These are phyloP conservation scores for Pangasius sanitwongsei DNA, from an alignment of 2,797 vertebrate species.

Conservation along the genomic window DNA sequence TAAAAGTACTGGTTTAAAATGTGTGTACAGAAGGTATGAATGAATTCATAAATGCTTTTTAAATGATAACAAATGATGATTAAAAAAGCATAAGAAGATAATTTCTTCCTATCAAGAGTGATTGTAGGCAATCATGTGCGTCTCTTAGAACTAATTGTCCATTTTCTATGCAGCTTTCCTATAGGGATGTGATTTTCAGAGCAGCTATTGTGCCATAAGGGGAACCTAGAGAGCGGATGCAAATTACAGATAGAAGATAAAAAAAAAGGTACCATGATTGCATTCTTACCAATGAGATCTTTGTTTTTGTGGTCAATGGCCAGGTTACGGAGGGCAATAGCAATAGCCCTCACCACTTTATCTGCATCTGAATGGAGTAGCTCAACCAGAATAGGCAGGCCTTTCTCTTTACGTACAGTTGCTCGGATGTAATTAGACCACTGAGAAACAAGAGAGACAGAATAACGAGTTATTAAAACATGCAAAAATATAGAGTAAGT, in stretches of 20 bases:
- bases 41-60: not conserved
- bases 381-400: conserved; percentile 92
- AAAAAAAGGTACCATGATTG: not conserved
- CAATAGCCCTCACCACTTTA: conserved; percentile 95
- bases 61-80: not conserved
- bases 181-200: not conserved
- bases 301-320: conserved; percentile 97
- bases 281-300: conserved; percentile 88
- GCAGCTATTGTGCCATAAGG: too few species aligned
- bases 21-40: not conserved
- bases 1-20: not conserved
- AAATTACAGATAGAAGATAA: not conserved
- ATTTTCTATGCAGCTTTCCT: not conserved
- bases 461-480: conserved; percentile 32
- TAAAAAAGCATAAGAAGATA: not conserved
- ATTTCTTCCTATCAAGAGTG: not conserved
- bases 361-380: conserved; percentile 93
- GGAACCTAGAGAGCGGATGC: not conserved
- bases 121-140: not conserved
- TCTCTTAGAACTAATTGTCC: not conserved
- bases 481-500: not conserved
- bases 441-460: conserved; percentile 65
- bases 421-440: conserved; percentile 97
- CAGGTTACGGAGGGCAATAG: conserved; percentile 94
- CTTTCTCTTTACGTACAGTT: conserved; percentile 94